phyloP scores from a whole-genome alignment of 2,888 invertebrate genomes.

The Trachelus tabidus region DNA sequence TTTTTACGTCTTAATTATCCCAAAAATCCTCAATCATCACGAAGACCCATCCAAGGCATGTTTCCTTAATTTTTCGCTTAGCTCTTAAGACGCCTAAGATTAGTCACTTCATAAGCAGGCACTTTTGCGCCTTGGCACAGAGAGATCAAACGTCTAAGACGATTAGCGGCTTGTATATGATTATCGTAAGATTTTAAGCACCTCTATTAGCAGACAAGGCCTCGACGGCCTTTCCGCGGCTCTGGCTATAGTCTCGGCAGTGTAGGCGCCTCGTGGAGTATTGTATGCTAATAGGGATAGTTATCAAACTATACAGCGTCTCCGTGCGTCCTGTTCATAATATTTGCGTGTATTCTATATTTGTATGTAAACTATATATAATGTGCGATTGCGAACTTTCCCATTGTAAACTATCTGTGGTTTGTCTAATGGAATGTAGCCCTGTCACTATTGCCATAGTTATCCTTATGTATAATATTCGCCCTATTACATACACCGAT shows the following conservation, averaged over 20 bases:
- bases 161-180: slow-evolving; percentile 25
- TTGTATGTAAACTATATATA: slow-evolving; percentile 7
- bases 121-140: not conserved
- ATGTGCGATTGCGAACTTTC: slow-evolving; percentile 23
- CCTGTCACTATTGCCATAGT: not conserved
- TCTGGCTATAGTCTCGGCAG: slow-evolving; percentile 10
- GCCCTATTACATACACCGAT: not conserved
- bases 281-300: slow-evolving; percentile 40
- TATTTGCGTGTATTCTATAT: slow-evolving; percentile 10
- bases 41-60: not conserved
- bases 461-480: not conserved
- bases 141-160: slow-evolving; percentile 11
- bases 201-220: slow-evolving; percentile 26
- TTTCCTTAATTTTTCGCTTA: not conserved
- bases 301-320: not conserved
- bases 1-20: not conserved
- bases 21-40: not conserved
- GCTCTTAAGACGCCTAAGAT: not conserved
- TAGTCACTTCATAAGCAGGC: not conserved
- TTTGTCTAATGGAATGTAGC: slow-evolving; percentile 12
- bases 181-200: slow-evolving; percentile 34
- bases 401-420: slow-evolving; percentile 18
- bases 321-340: not conserved
- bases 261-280: slow-evolving; percentile 30
- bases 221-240: slow-evolving; percentile 6